These are phyloP conservation scores for Propithecus deckenii DNA, from an alignment of 2,797 vertebrate genomes.

Conservation along the genomic window DNA sequence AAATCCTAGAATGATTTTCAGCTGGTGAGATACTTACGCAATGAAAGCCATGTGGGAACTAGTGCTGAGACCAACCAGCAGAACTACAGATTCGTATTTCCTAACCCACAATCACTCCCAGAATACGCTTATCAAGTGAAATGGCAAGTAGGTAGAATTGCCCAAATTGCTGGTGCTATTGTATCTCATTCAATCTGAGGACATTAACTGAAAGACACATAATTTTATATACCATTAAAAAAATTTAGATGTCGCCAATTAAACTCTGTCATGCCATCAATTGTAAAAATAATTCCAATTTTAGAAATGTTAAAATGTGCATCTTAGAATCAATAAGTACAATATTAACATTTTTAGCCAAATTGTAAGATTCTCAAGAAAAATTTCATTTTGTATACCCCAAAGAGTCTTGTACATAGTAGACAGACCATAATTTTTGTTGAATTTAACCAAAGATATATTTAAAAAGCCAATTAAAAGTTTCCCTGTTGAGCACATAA, in stretches of 20 bases:
- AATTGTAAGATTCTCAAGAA: background rate
- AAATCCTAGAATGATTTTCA: constrained; percentile 10
- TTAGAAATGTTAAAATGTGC: background rate
- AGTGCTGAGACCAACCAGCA: background rate
- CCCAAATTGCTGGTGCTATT: background rate
- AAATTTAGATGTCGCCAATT: background rate
- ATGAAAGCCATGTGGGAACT: background rate
- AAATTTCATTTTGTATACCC: background rate
- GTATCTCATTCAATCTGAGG: background rate
- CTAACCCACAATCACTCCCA: background rate
- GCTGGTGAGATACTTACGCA: background rate
- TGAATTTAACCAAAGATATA: background rate
- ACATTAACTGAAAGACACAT: background rate
- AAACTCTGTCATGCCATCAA: background rate
- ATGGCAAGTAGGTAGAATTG: background rate
- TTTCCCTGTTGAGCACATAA: background rate
- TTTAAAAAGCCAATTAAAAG: background rate
- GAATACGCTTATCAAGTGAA: background rate
- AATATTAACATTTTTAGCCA: background rate
- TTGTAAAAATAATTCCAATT: background rate
- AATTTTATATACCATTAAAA: background rate
- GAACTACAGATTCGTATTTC: background rate
- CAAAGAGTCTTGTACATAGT: background rate
- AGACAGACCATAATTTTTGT: background rate
- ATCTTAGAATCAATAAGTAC: background rate